Evolutionary conservation across 2,113 vertebrate species (phyloP).

Genomic region (Plotosus lineatus): DNA sequence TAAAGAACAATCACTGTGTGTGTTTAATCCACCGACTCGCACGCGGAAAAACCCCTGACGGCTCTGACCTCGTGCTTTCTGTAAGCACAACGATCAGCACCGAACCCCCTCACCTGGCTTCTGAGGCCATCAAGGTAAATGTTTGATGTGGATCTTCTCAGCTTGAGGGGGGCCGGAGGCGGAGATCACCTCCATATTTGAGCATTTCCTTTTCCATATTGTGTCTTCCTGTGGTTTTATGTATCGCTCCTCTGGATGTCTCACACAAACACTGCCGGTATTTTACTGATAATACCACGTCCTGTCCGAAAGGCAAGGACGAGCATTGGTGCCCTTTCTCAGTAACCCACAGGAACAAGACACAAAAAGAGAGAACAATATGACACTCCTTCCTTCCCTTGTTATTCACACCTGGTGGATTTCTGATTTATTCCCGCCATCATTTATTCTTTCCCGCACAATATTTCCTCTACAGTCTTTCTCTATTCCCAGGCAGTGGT

Average conservation of each 20-base stretch:
- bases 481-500: too few species aligned
- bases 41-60: neutral
- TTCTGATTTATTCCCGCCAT: neutral
- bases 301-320: constrained; percentile 1
- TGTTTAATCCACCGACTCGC: neutral
- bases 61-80: constrained; percentile 10
- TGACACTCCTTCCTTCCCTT: neutral
- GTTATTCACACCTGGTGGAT: neutral
- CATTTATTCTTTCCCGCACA: neutral
- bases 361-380: neutral
- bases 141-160: constrained; percentile 12
- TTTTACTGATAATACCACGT: neutral
- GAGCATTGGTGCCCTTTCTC: neutral
- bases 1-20: constrained; percentile 3
- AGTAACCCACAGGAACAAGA: neutral
- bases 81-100: constrained; percentile 27
- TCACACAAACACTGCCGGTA: neutral
- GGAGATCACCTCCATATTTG: neutral
- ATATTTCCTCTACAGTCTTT: neutral
- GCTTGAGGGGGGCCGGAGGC: neutral
- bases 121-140: neutral
- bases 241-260: neutral
- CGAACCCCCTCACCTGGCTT: neutral
- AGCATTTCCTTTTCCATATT: constrained; percentile 2
- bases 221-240: neutral